Base-by-base conservation (phyloP, 1,140 invertebrate genomes). In the Cydia splendana region DNA sequence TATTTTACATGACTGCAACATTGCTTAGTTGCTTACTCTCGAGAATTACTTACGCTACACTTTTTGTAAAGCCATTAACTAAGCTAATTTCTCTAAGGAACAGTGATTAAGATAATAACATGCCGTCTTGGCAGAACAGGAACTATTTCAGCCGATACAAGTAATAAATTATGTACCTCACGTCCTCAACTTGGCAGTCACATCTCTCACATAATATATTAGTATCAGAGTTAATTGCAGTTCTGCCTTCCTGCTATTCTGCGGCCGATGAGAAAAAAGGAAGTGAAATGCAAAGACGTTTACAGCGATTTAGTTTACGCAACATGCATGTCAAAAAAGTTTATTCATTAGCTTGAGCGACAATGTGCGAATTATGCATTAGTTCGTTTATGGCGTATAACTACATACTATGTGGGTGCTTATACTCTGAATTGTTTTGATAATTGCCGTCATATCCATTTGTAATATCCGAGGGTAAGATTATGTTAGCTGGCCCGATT, bases 171-270 rank as follows among this genome's bases (percentile, higher is more conserved):
- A 71, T 71, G 67, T 38, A 71, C 2, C 13, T 18, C 67, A 38
- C 67, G 34, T 71, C 67, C 34, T 45, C 24, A 71, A n/a, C 28
- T 38, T 38, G 67, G 30, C 67, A 34, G 67, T 71, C 67, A 69
- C 65, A 38, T 71, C 67, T 69, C 30, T 38, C 67, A 71, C 67
- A 71, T 71, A 71, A 71, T 71, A 42, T 71, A 71, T 71, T 71
- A 71, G 67, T 38, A 38, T 24, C 65, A 71, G 7, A 62, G 67
- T 9, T 71, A 71, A 71, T 71, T 71, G 67, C 67, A 18, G 18
- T 20, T 71, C 67, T 38, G 34, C 18, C 67, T 71, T 71, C 67
- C 67, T 71, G 67, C 67, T 18, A 71, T 71, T 71, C 28, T 24
- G 30, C 34, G 65, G 53, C 6, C 15, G 67, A 38, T 71, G 67